phyloP scores from a whole-genome alignment of 2,113 vertebrate genomes.

The Hemiprocne comata region DNA sequence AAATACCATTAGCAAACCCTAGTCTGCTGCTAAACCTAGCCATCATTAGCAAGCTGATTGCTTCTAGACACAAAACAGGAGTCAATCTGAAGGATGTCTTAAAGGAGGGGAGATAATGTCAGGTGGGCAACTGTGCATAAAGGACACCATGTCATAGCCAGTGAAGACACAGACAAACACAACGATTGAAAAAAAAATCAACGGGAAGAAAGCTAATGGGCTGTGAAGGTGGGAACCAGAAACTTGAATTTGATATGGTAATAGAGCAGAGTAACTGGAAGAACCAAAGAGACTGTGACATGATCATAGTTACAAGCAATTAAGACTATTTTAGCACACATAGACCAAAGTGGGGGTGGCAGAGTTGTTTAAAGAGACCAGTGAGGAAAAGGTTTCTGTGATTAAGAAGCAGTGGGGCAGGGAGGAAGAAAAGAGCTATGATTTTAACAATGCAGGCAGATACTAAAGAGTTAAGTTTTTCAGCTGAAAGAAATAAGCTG shows the following conservation, averaged over 20 bases:
- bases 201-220: background rate
- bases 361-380: background rate
- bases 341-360: background rate
- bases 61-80: constrained; percentile 20
- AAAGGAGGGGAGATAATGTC: background rate
- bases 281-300: background rate
- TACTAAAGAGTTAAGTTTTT: background rate
- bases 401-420: background rate
- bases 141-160: background rate
- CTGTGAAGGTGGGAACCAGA: background rate
- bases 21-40: constrained; percentile 32
- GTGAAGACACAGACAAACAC: background rate
- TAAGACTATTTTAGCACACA: background rate
- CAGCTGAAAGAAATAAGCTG: background rate
- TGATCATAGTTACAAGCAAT: background rate
- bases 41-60: constrained; percentile 58
- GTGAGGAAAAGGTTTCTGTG: background rate
- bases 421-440: background rate
- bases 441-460: background rate
- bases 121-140: background rate
- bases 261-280: background rate
- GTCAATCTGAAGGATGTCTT: constrained; percentile 15
- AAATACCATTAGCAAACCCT: constrained; percentile 58
- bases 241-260: background rate
- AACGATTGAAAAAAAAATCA: background rate